Evolutionary conservation across 2,113 vertebrate species (phyloP).

Genomic region (Hemichromis elongatus): DNA sequence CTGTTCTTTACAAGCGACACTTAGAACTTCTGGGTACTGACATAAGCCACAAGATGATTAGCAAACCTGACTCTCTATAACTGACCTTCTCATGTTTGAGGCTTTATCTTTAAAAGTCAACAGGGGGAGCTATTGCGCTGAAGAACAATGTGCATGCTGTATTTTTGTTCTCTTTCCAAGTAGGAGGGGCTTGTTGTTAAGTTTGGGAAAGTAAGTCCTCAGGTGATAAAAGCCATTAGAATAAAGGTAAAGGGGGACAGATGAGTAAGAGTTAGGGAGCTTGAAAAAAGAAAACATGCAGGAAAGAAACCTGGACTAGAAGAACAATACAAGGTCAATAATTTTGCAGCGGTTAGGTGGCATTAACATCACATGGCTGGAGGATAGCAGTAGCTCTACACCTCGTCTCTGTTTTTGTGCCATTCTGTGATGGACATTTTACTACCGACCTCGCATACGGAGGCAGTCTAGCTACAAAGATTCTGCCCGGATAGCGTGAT

Average conservation of each 20-base stretch:
- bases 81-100: not conserved
- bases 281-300: not conserved
- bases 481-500: not conserved
- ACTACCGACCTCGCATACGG: not conserved
- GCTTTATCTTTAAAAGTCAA: not conserved
- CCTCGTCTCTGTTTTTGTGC: not conserved
- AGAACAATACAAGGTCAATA: not conserved
- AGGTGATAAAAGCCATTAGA: constrained; percentile 47
- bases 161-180: not conserved
- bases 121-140: constrained; percentile 58
- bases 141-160: not conserved
- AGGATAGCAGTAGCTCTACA: not conserved
- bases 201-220: constrained; percentile 48
- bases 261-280: not conserved
- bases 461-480: not conserved
- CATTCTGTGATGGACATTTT: not conserved
- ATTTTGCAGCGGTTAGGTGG: not conserved
- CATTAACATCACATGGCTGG: not conserved
- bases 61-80: not conserved
- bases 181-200: constrained; percentile 6
- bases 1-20: not conserved
- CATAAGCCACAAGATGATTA: not conserved
- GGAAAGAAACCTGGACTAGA: not conserved
- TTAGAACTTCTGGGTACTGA: not conserved
- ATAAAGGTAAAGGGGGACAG: constrained; percentile 18